Base-by-base conservation (phyloP, 2,797 vertebrate genomes). In the Gallirallus australis region DNA sequence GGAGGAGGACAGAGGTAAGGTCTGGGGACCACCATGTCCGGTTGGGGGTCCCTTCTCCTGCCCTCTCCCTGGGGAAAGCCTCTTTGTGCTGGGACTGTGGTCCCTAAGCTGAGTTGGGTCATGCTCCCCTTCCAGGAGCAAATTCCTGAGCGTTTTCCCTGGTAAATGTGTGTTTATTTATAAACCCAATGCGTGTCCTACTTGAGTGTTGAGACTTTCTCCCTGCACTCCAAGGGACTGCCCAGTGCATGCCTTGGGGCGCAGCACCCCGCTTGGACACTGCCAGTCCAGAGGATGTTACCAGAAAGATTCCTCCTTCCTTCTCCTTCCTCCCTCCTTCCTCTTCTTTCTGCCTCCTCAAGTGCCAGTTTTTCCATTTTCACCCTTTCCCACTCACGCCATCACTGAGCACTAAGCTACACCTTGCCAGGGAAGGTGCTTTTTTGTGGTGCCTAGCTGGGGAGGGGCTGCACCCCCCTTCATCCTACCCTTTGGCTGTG, bases 1-100 rank as follows among this genome's bases (percentile, higher is more conserved):
- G 82, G 99, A 99, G 17, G 99, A 99, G 39, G 99, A 98, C 68
- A 98, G 98, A 99, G 99, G 99, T 99, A 97, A 98, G 97, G 9
- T n/a, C 1, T 75, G 63, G 54, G 12, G 25, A 28, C 3, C 23
- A 2, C 2, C 0, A 1, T 0, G 2, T 4, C 8, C 0, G 7
- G 9, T 24, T 1, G 6, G 13, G 40, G 15, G 5, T 52, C 5
- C 3, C 15, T 42, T 5, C 14, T 60, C 33, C 60, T 31, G 52
- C 39, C 3, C 6, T 65, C 25, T 57, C 27, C n/a, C 6, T 45
- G 1, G 11, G 42, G 31, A 30, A 42, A 24, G 25, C 5, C 19
- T 31, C 2, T 0, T 0, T 1, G 35, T 0, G 0, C 10, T 1
- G 3, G 23, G 65, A 12, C 10, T 1, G 53, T 0, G 64, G 9